These are phyloP conservation scores for Pentamera pediparva DNA, from an alignment of 53 echinoderm and acorn worm species.

Conservation along the genomic window DNA sequence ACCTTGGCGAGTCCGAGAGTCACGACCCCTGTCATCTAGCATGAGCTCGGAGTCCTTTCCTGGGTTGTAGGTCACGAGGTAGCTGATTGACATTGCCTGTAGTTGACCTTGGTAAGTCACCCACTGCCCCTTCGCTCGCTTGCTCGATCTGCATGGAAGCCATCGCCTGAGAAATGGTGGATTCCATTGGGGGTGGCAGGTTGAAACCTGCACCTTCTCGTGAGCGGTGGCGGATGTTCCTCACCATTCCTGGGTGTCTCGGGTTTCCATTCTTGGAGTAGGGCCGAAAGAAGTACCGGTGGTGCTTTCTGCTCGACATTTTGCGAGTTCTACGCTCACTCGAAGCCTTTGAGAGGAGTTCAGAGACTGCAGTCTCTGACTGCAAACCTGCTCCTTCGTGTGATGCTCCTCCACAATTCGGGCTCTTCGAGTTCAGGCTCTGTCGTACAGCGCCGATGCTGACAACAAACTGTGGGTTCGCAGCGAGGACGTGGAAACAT, in stretches of 20 bases:
- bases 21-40: background rate
- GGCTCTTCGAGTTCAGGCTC: background rate
- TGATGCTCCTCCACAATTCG: too few species aligned
- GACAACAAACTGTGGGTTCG: slow-evolving; percentile 73
- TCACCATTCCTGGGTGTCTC: background rate
- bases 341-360: background rate
- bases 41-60: slow-evolving; percentile 13
- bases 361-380: background rate
- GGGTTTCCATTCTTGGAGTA: background rate
- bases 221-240: background rate
- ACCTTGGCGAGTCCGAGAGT: background rate
- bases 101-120: background rate
- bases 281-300: slow-evolving; percentile 9
- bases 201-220: background rate
- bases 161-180: slow-evolving; percentile 12
- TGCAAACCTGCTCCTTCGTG: background rate
- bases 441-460: slow-evolving; percentile 57
- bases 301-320: background rate
- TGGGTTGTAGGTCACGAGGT: background rate
- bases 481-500: slow-evolving; percentile 62
- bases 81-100: background rate
- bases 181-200: slow-evolving; percentile 6
- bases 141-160: slow-evolving; percentile 19
- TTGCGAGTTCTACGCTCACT: background rate
- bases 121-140: background rate